These are phyloP conservation scores for Silurus glanis DNA, from an alignment of 2,113 vertebrate species.

Conservation along the genomic window DNA sequence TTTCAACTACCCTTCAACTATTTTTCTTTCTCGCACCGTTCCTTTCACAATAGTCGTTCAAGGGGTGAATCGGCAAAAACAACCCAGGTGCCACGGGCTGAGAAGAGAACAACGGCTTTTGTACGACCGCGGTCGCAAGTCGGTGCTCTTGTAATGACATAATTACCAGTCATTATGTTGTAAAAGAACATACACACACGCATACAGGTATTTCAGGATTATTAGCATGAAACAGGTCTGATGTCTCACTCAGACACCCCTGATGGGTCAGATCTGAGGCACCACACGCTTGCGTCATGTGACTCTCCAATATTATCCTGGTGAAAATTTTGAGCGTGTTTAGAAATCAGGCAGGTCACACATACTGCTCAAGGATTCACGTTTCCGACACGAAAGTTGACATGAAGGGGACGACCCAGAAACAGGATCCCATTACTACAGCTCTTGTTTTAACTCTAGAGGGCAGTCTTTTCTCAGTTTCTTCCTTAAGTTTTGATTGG, in stretches of 20 bases:
- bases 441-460: slow-evolving; percentile 61
- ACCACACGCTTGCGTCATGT: not conserved
- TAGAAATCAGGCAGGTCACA: no score
- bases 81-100: not conserved
- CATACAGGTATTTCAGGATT: not conserved
- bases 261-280: not conserved
- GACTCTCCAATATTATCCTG: not conserved
- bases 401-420: not conserved
- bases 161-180: not conserved
- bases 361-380: no score
- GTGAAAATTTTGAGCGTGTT: no score
- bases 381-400: not conserved
- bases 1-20: not conserved
- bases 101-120: not conserved
- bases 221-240: not conserved
- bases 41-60: not conserved
- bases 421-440: not conserved
- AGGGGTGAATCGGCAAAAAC: not conserved
- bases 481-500: not conserved
- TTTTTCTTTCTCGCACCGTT: not conserved
- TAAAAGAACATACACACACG: not conserved
- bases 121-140: not conserved
- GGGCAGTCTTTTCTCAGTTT: slow-evolving; percentile 64
- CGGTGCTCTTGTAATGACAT: not conserved
- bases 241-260: not conserved